These are phyloP conservation scores for Zhuqinia jingwanae DNA, from an alignment of 2,888 invertebrate genomes.

Conservation along the genomic window DNA sequence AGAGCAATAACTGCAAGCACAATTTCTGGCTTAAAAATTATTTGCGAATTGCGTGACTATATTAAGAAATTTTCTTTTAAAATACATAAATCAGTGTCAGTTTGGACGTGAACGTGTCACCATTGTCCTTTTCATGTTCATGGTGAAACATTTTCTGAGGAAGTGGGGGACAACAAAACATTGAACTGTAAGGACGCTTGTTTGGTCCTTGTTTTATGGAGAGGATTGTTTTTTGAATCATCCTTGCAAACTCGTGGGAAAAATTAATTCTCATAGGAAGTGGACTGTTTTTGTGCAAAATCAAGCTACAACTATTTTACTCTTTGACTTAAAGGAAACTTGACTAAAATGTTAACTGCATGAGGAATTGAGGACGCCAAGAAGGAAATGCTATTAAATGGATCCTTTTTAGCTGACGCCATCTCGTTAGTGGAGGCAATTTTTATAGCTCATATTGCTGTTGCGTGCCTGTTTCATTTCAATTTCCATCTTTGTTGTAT, in stretches of 20 bases:
- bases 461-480: too few relatives aligned
- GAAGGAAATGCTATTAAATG: too few relatives aligned
- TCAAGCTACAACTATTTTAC: neutral
- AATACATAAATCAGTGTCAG: neutral
- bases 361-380: too few relatives aligned
- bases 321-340: neutral
- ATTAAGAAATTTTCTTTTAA: neutral
- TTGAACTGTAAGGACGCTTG: neutral
- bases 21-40: neutral
- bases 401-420: too few relatives aligned
- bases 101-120: neutral
- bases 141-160: neutral
- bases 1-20: neutral
- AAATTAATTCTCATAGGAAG: neutral
- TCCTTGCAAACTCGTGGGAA: conserved; percentile 10
- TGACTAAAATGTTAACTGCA: neutral
- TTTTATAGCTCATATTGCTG: too few relatives aligned
- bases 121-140: neutral
- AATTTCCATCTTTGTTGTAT: too few relatives aligned
- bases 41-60: neutral
- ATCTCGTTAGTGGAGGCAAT: too few relatives aligned
- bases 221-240: neutral
- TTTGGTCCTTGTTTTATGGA: neutral
- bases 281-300: neutral
- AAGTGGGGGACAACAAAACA: neutral